Evolutionary conservation across 1,140 invertebrate genomes (phyloP), one percentile per base, ranked within the genome.

Genomic region (Campoletis sonorensis): DNA sequence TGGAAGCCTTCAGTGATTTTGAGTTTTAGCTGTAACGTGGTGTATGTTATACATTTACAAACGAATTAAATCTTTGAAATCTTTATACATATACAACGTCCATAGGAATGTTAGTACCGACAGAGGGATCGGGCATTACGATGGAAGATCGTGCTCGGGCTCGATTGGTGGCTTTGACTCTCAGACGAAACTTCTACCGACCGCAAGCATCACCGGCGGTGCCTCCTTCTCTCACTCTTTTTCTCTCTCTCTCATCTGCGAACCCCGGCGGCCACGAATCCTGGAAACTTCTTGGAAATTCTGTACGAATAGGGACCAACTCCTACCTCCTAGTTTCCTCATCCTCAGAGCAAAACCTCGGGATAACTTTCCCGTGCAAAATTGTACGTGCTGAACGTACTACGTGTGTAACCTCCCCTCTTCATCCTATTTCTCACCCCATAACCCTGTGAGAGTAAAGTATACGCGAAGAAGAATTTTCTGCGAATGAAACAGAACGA

Each of bases 351-450:
- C 73, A 70, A 70, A 70, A 70, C 81, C 73, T 82, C 85, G 76
- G 80, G 84, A 83, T 87, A 87, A 87, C 86, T 87, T 87, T 87
- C 79, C 85, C 67, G 27, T 70, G 77, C 83, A 87, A 81, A 67
- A 81, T 87, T 87, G 76, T 78, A 78, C 76, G 76, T 78, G 76
- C 76, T 11, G 33, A 54, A 87, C 82, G 84, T 86, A 86, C 79
- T 78, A 82, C 80, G 85, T 87, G 84, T 83, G 81, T 86, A 85
- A 85, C 82, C 33, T 30, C 27, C 61, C 33, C 30, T 40, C 10
- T 64, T 18, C 15, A 3, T 37, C 33, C 54, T 21, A 3, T 27
- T 37, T 30, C 54, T 78, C 76, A 27, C 7, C 73, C 76, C 16
- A 11, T 40, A 67, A 5, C 21, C n/a, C 26, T 71, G 4, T 26